Conservation (phyloP, 2,888 invertebrate genomes). For the Philaethria dido region DNA sequence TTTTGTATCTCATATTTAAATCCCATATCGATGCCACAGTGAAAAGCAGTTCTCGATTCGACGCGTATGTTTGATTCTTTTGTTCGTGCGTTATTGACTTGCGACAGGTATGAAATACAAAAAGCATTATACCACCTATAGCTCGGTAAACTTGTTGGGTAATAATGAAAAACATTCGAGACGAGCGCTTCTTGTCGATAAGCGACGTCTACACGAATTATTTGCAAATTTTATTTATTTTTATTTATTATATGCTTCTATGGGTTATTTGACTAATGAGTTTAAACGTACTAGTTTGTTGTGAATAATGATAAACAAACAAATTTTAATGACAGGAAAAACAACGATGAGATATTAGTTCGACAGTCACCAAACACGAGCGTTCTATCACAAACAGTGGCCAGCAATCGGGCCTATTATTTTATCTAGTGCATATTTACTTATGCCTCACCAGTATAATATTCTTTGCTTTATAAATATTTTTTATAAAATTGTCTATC, state of each 20-base stretch:
- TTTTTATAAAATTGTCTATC: constrained; percentile 9
- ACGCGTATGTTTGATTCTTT: constrained; percentile 76
- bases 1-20: constrained; percentile 45
- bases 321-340: neutral
- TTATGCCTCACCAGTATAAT: neutral
- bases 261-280: neutral
- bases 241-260: neutral
- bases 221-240: constrained; percentile 17
- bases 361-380: neutral
- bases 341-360: neutral
- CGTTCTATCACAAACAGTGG: neutral
- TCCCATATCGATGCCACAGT: constrained; percentile 61
- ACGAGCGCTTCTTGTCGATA: constrained; percentile 14
- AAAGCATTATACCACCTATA: constrained; percentile 57
- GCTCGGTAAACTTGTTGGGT: constrained; percentile 45
- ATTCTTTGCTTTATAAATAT: neutral
- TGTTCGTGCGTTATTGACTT: constrained; percentile 69
- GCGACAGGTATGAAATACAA: constrained; percentile 64
- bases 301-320: constrained; percentile 20
- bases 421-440: constrained; percentile 14
- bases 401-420: neutral
- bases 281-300: constrained; percentile 15
- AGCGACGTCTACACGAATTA: constrained; percentile 10
- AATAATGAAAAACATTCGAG: constrained; percentile 40
- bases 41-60: constrained; percentile 71